Base-by-base conservation (phyloP, 2,888 invertebrate genomes). In the Drosophila robusta region DNA sequence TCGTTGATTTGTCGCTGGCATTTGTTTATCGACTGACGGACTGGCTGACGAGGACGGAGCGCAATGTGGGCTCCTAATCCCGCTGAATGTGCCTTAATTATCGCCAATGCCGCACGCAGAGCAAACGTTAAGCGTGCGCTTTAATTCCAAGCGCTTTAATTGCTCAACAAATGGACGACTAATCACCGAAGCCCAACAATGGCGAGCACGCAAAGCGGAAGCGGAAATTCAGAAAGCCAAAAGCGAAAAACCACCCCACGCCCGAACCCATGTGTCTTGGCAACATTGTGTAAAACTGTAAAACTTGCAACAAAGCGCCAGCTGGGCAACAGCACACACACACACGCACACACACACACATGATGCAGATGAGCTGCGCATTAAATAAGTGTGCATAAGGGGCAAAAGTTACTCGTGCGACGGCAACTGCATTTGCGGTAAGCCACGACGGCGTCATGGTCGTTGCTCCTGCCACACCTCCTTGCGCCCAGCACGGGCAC, bases 401-500 rank as follows among this genome's bases (percentile, higher is more conserved):
- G 70, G 69, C 74, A 80, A 87, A 87, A 80, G 79, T 83, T 85
- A 72, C 76, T 75, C 68, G 62, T 71, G 75, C 77, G 66, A 74
- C 78, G 70, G 85, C 78, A 78, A 88, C 77, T 87, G 84, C 85
- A 84, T 83, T 87, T 89, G 88, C 57, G 87, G 87, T 69, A 72
- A 75, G 70, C 75, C 79, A 54, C 57, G 60, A 36, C 57, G 78
- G 54, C 77, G 70, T 66, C 74, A 76, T 79, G 76, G 80, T 82
- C 76, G 77, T 70, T 70, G 85, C 78, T 62, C 69, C 65, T 52
- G 46, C 62, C 29, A 16, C 34, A 36, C 24, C 55, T 63, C 16
- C 52, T 49, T 47, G n/a, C 32, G 22, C n/a, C 41, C 47, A 4
- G 5, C 18, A 38, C 9, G 29, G 7, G 7, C 42, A 5, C 46